phyloP scores from a whole-genome alignment of 2,888 invertebrate species.

The Calameuta filiformis region DNA sequence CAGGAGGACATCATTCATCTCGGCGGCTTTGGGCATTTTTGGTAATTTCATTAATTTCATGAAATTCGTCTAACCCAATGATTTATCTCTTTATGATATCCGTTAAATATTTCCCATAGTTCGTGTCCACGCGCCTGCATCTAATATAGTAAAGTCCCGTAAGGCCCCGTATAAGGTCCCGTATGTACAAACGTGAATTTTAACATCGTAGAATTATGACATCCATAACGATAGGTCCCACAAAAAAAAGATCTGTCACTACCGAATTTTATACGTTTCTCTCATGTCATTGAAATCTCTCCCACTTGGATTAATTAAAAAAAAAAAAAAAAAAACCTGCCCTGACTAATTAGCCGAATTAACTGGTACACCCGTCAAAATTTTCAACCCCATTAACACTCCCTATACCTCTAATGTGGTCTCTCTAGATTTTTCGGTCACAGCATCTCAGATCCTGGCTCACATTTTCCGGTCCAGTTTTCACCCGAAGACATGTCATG shows the following conservation, averaged over 20 bases:
- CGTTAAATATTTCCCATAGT: neutral
- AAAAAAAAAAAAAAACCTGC: neutral
- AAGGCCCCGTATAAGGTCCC: neutral
- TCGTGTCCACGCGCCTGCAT: neutral
- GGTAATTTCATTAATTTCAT: constrained; percentile 22
- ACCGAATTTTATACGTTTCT: neutral
- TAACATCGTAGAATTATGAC: neutral
- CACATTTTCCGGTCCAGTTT: neutral
- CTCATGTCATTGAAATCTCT: neutral
- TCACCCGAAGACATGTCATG: neutral
- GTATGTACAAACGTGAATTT: neutral
- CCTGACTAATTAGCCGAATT: neutral
- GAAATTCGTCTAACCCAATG: constrained; percentile 14
- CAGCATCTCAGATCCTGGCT: neutral
- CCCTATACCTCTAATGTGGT: neutral
- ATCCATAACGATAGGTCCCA: neutral
- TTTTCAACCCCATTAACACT: neutral
- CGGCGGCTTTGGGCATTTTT: neutral
- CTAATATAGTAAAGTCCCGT: neutral
- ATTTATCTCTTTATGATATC: neutral
- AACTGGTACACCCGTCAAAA: neutral
- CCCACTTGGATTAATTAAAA: neutral
- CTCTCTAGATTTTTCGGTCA: neutral
- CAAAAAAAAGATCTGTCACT: neutral
- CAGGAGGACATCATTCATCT: constrained; percentile 1